Evolutionary conservation across 2,888 invertebrate species (phyloP), one percentile per base, ranked within the genome.

Genomic region (Linyphia triangularis): DNA sequence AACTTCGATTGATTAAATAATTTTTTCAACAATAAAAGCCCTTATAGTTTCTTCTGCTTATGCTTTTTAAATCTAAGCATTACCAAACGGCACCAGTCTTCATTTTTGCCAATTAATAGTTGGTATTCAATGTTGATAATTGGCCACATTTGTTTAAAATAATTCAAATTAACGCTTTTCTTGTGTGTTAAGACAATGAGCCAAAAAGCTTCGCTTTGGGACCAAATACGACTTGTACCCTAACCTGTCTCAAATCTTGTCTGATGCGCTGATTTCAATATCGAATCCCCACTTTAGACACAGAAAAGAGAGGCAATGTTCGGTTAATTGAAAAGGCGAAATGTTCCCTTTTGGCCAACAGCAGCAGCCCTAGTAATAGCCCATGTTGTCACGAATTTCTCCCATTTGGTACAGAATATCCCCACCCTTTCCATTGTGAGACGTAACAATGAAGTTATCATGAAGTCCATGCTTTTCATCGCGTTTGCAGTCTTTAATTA

Each of bases 371-470:
- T 70, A 10, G 67, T 88, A 88, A 88, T 88, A 81, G 86, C 75
- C 28, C 67, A 59, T 67, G 86, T 75, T 69, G 86, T 88, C 86
- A 88, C 86, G 86, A 88, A 73, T 88, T 88, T 75, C 72, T 67
- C 75, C 86, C 86, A 88, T 88, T 88, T 81, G 81, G 67, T 43
- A 69, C 70, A 40, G 65, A 24, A 22, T 59, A 37, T 75, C 75
- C 79, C 79, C 79, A 72, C 79, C 86, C 81, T 69, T 81, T 81
- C 61, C 81, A 81, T 88, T 81, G 81, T 75, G 26, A 43, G 81
- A 37, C 37, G 67, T 43, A 88, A 88, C 86, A 88, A 88, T 88
- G 86, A 88, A 88, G 86, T 81, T 81, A 88, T 86, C 86, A 86
- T 88, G 73, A 88, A 75, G 81, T 73, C 86, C 72, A 59, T 65